These are phyloP conservation scores for Drosophila paracracens DNA, from an alignment of 2,888 invertebrate genomes.

Conservation along the genomic window DNA sequence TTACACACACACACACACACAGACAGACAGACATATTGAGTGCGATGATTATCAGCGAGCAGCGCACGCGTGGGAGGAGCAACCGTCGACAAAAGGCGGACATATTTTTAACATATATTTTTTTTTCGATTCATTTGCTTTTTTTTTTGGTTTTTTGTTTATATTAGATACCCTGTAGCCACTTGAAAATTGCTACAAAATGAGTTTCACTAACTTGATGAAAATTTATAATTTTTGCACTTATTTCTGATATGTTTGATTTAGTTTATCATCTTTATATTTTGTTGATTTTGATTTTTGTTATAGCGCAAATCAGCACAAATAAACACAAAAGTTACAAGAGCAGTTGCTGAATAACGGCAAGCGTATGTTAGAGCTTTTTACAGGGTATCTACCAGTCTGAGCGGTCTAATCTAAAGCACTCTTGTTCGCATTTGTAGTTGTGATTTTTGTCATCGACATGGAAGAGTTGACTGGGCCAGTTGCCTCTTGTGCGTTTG, in stretches of 20 bases:
- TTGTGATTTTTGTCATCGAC: slow-evolving; percentile 71
- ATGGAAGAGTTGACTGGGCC: slow-evolving; percentile 70
- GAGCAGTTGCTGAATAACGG: not conserved
- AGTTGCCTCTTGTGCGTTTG: slow-evolving; percentile 42
- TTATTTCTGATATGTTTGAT: not conserved
- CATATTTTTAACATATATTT: slow-evolving; percentile 65
- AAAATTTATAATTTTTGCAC: not conserved
- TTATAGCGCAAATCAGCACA: not conserved
- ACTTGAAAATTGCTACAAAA: not conserved
- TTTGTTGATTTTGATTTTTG: not conserved
- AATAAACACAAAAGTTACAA: not conserved
- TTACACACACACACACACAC: not conserved
- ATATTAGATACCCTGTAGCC: not conserved
- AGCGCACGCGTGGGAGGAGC: slow-evolving; percentile 68
- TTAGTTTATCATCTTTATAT: not conserved
- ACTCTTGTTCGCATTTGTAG: slow-evolving; percentile 12
- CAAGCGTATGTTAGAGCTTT: rapidly evolving
- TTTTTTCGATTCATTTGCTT: slow-evolving; percentile 15
- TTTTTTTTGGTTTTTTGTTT: slow-evolving; percentile 24
- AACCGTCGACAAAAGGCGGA: slow-evolving; percentile 75
- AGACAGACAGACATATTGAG: slow-evolving; percentile 24
- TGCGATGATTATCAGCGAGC: slow-evolving; percentile 65
- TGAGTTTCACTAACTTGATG: too few species aligned
- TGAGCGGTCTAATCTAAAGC: rapidly evolving
- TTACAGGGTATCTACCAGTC: not conserved